Conservation (phyloP, 1,140 invertebrate species). For the Drosophila ercepeae region DNA sequence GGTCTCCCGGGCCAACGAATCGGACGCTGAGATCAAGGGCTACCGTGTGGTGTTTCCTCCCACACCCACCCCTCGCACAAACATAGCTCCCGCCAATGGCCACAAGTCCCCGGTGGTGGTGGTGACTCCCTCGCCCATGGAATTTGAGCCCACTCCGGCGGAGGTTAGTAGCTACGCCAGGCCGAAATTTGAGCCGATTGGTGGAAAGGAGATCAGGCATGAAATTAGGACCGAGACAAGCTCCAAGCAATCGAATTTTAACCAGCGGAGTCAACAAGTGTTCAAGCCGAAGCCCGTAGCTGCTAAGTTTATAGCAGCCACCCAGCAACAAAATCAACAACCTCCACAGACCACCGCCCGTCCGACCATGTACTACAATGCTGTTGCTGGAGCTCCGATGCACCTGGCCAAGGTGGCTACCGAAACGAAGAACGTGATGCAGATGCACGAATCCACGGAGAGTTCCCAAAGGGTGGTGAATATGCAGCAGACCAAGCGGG, state of each 20-base stretch:
- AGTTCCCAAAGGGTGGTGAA: conserved; percentile 87
- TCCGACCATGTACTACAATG: conserved; percentile 85
- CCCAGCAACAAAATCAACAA: conserved; percentile 85
- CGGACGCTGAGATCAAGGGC: conserved; percentile 85
- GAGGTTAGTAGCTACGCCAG: conserved; percentile 82
- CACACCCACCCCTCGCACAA: conserved; percentile 84
- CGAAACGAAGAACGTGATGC: conserved; percentile 88
- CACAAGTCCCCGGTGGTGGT: conserved; percentile 84
- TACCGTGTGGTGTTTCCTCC: conserved; percentile 86
- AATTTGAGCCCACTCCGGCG: conserved; percentile 85
- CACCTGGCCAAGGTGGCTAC: conserved; percentile 86
- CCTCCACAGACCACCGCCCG: conserved; percentile 70
- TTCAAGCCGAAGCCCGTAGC: conserved; percentile 85
- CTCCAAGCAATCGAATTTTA: conserved; percentile 56
- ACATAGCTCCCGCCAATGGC: conserved; percentile 64
- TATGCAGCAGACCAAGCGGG: conserved; percentile 88
- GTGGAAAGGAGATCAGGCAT: conserved; percentile 83
- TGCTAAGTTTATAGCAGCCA: conserved; percentile 77
- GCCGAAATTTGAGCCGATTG: conserved; percentile 86
- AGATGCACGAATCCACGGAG: conserved; percentile 89
- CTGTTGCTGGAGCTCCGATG: conserved; percentile 85
- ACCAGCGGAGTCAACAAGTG: conserved; percentile 80
- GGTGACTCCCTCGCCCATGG: conserved; percentile 84
- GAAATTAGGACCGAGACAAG: conserved; percentile 69
- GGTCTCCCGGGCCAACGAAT: conserved; percentile 86